Conservation (phyloP, 1,140 invertebrate genomes). For the Hyposmocoma kahamanoa region DNA sequence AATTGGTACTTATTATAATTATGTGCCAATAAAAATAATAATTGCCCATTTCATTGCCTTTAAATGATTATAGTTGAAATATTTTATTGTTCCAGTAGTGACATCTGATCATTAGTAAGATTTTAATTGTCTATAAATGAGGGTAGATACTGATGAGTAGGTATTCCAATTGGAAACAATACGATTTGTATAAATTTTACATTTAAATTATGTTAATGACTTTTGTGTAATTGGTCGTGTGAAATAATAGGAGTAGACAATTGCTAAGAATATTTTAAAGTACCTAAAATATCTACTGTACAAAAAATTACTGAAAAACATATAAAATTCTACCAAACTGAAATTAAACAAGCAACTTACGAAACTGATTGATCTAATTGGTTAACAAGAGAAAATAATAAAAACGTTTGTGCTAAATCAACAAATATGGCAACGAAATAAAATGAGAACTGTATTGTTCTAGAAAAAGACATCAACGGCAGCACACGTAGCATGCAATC, state of each 20-base stretch:
- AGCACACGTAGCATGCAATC: conserved; percentile 31
- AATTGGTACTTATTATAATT: conserved; percentile 3
- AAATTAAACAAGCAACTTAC: not conserved
- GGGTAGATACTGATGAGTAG: too few relatives aligned
- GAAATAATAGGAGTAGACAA: too few relatives aligned
- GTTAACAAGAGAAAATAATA: not conserved
- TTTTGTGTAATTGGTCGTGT: too few relatives aligned
- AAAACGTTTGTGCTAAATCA: not conserved
- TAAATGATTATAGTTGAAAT: conserved; percentile 19
- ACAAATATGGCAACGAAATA: too few relatives aligned
- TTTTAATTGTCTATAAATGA: conserved; percentile 17
- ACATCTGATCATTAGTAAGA: conserved; percentile 6
- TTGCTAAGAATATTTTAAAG: too few relatives aligned
- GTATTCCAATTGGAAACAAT: conserved; percentile 24
- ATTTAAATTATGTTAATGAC: too few relatives aligned
- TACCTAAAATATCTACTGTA: not conserved
- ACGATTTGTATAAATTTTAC: too few relatives aligned
- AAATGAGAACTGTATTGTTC: conserved; percentile 8
- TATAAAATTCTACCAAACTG: not conserved
- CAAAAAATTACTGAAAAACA: not conserved
- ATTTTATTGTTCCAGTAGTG: conserved; percentile 17
- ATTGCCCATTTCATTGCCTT: conserved; percentile 25
- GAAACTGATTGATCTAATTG: not conserved
- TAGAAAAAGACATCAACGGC: conserved; percentile 16
- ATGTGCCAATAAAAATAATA: conserved; percentile 24